Conservation (phyloP, 2,888 invertebrate species). For the Catocala sponsa region DNA sequence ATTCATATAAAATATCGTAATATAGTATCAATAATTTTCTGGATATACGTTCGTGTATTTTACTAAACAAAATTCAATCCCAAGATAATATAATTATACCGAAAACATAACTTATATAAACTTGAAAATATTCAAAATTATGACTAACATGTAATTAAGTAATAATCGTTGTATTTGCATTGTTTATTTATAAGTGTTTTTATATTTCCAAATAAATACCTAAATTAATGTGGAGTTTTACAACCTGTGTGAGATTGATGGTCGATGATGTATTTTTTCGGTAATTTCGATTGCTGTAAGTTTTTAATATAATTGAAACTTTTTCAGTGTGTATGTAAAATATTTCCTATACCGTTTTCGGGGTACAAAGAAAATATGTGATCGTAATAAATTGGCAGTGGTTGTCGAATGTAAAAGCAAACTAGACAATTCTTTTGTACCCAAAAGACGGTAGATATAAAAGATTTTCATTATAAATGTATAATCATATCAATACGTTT, state of each 20-base stretch:
- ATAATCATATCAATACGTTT: slow-evolving; percentile 77
- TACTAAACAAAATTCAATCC: slow-evolving; percentile 33
- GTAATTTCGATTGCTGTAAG: slow-evolving; percentile 41
- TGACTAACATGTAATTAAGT: slow-evolving; percentile 33
- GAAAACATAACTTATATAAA: slow-evolving; percentile 25
- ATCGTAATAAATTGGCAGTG: too few relatives aligned
- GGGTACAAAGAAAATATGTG: slow-evolving; percentile 2
- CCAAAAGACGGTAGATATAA: slow-evolving; percentile 40
- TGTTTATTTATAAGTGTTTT: slow-evolving; percentile 44
- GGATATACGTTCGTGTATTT: slow-evolving; percentile 31
- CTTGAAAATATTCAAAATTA: slow-evolving; percentile 31
- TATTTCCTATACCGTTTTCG: slow-evolving; percentile 23
- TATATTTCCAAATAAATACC: slow-evolving; percentile 34
- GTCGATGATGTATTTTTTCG: slow-evolving; percentile 29
- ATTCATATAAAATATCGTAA: slow-evolving; percentile 44
- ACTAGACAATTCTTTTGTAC: slow-evolving; percentile 6
- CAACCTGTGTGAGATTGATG: slow-evolving; percentile 36
- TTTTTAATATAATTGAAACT: slow-evolving; percentile 38
- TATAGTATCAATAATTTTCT: slow-evolving; percentile 53
- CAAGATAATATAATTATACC: slow-evolving; percentile 23
- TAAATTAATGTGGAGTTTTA: slow-evolving; percentile 34
- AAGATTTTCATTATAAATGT: slow-evolving; percentile 62
- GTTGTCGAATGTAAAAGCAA: not conserved
- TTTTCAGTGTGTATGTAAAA: slow-evolving; percentile 32
- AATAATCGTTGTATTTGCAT: slow-evolving; percentile 43